phyloP scores from a whole-genome alignment of 2,113 vertebrate genomes.

The Vidua chalybeata region DNA sequence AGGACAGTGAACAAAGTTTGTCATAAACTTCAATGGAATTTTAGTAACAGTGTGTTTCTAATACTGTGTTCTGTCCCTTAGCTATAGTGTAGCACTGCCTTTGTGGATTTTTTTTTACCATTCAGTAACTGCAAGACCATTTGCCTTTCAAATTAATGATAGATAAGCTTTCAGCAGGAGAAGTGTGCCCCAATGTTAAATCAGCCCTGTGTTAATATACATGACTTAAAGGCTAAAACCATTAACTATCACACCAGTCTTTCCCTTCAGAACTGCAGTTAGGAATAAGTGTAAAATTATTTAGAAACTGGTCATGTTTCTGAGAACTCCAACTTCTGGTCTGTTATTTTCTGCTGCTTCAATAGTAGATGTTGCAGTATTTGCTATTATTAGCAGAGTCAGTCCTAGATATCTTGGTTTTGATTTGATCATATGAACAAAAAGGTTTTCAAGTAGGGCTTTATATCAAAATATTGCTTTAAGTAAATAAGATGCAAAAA shows the following conservation, averaged over 20 bases:
- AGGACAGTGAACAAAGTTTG: background rate
- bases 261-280: background rate
- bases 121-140: background rate
- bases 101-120: background rate
- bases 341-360: background rate
- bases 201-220: background rate
- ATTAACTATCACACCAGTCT: background rate
- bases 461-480: background rate
- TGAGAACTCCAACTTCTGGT: background rate
- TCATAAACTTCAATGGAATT: background rate
- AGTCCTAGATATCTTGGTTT: background rate
- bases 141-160: background rate
- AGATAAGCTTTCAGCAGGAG: background rate
- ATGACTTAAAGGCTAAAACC: background rate
- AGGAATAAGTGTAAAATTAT: background rate
- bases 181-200: background rate
- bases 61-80: background rate
- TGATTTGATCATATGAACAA: background rate
- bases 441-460: rapidly evolving
- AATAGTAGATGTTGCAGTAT: background rate
- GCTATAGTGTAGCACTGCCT: background rate
- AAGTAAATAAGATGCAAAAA: background rate
- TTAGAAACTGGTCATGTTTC: background rate
- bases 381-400: background rate
- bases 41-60: background rate